Conservation (phyloP, 2,888 invertebrate genomes). For the Ferrisia virgata region DNA sequence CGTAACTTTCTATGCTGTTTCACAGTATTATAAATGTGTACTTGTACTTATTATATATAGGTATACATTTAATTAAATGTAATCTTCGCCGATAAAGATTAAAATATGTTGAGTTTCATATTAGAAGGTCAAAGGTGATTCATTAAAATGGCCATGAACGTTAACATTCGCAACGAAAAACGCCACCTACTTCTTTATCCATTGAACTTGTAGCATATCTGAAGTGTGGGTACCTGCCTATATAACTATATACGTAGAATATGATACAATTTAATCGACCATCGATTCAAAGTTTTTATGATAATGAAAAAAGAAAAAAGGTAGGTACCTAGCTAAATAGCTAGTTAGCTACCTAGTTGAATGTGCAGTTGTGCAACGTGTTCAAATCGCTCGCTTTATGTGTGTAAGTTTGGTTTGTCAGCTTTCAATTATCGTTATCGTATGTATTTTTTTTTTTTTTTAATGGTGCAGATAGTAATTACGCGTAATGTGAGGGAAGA, state of each 20-base stretch:
- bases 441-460: too few relatives aligned
- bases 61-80: not conserved
- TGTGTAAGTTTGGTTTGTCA: too few relatives aligned
- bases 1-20: not conserved
- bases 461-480: not conserved
- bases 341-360: too few relatives aligned
- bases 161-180: not conserved
- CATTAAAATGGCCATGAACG: conserved; percentile 1
- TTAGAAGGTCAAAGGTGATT: not conserved
- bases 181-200: not conserved
- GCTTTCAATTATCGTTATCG: not conserved
- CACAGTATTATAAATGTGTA: too few relatives aligned
- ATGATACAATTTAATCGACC: not conserved
- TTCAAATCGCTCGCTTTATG: not conserved
- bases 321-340: too few relatives aligned
- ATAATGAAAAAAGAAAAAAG: not conserved
- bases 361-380: not conserved
- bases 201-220: not conserved
- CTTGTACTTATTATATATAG: not conserved
- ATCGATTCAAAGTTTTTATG: not conserved
- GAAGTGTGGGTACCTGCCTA: not conserved
- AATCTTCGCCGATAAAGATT: not conserved
- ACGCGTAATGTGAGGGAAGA: not conserved
- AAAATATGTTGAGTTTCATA: not conserved
- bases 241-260: not conserved